phyloP scores from a whole-genome alignment of 2,113 vertebrate species.

The Ursus arctos region DNA sequence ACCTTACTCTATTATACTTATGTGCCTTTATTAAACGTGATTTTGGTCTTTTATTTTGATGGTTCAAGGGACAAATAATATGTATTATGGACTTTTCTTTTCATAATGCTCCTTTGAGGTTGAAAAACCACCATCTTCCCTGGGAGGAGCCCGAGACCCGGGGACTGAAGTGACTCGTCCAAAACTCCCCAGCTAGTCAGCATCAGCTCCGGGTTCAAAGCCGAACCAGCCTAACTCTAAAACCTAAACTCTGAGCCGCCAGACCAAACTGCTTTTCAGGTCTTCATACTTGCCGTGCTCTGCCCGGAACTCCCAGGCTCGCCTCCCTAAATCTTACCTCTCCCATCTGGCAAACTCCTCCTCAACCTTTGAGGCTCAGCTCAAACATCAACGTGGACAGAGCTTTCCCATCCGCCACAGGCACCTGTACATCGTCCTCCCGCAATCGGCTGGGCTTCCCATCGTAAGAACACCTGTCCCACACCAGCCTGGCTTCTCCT shows the following conservation, averaged over 20 bases:
- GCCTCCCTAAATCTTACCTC: neutral
- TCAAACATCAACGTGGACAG: neutral
- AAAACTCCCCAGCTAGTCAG: neutral
- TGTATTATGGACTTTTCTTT: neutral
- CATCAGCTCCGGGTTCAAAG: neutral
- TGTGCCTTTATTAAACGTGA: neutral
- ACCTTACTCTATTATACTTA: neutral
- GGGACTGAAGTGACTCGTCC: neutral
- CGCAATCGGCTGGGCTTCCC: neutral
- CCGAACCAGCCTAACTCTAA: neutral
- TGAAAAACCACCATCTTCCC: neutral
- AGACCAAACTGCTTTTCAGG: neutral
- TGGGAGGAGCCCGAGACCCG: neutral
- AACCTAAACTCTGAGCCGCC: neutral
- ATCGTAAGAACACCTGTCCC: neutral
- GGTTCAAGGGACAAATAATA: neutral
- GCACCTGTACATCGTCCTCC: too few relatives aligned
- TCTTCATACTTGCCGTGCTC: neutral
- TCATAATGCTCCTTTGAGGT: neutral
- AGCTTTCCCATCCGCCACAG: neutral
- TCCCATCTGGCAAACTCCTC: neutral
- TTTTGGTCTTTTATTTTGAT: neutral
- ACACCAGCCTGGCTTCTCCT: neutral
- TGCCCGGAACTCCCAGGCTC: neutral
- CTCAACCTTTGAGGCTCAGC: neutral